Evolutionary conservation across 2,113 vertebrate species (phyloP).

Genomic region (Seriola rivoliana): DNA sequence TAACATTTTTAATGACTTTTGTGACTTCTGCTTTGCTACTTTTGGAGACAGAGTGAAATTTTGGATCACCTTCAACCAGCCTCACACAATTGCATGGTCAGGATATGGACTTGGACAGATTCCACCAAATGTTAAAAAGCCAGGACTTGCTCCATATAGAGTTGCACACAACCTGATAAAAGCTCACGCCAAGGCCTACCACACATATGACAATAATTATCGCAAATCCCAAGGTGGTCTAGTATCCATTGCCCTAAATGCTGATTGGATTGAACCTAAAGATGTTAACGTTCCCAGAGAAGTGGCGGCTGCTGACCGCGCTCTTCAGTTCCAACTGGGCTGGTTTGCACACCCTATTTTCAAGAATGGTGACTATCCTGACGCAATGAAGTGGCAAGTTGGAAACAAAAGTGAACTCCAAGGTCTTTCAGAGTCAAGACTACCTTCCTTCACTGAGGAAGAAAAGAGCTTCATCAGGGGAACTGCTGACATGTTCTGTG

Average conservation of each 20-base stretch:
- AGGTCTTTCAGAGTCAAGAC: constrained; percentile 83
- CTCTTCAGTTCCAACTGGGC: constrained; percentile 91
- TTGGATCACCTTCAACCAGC: constrained; percentile 95
- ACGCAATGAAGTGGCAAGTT: constrained; percentile 94
- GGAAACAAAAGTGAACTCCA: constrained; percentile 95
- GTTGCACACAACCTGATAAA: constrained; percentile 89
- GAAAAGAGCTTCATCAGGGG: constrained; percentile 88
- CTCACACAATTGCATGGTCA: constrained; percentile 83
- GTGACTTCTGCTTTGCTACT: constrained; percentile 92
- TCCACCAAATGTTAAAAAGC: constrained; percentile 87
- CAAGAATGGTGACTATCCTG: constrained; percentile 95
- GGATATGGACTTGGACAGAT: constrained; percentile 87
- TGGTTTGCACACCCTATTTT: constrained; percentile 97
- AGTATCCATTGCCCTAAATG: constrained; percentile 86
- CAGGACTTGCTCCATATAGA: constrained; percentile 86
- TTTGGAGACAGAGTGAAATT: constrained; percentile 96
- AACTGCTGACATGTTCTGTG: constrained; percentile 92
- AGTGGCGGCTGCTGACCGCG: constrained; percentile 90
- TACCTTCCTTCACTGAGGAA: constrained; percentile 89
- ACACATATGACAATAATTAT: constrained; percentile 89
- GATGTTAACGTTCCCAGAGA: constrained; percentile 79
- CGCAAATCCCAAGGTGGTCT: constrained; percentile 86
- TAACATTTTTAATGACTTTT: constrained; percentile 89
- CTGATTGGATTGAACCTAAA: constrained; percentile 89
- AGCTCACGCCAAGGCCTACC: constrained; percentile 91